Conservation (phyloP, 2,113 vertebrate species). For the Hoplias malabaricus region DNA sequence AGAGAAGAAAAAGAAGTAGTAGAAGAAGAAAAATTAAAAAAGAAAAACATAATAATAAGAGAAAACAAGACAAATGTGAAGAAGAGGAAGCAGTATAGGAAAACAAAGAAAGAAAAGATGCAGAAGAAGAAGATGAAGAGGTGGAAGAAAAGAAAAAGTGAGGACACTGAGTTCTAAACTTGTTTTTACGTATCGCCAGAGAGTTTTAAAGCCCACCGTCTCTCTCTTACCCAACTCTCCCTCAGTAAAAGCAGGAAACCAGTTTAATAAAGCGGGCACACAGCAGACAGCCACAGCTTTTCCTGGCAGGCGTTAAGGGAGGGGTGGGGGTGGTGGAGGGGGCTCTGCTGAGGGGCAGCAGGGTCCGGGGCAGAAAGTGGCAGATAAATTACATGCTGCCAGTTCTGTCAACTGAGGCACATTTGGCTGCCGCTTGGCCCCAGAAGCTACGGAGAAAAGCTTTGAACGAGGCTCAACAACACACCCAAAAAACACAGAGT, state of each 20-base stretch:
- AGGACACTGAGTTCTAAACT: no score
- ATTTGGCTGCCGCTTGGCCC: background rate
- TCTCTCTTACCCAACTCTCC: background rate
- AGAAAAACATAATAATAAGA: no score
- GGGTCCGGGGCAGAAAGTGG: background rate
- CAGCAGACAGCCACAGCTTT: background rate
- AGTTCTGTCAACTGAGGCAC: constrained; percentile 1
- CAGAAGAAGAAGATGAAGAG: no score
- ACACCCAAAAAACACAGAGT: background rate
- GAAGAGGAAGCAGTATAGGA: no score
- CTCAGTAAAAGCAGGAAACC: constrained; percentile 25
- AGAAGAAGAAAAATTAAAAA: no score
- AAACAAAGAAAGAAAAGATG: no score
- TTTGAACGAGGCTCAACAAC: background rate
- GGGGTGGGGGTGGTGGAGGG: background rate
- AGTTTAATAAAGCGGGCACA: constrained; percentile 24
- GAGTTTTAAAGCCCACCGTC: no score
- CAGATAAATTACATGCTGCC: constrained; percentile 18
- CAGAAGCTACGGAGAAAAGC: constrained; percentile 6
- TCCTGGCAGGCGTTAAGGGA: background rate
- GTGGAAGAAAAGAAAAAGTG: no score
- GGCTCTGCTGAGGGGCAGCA: no score
- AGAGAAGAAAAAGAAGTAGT: no score
- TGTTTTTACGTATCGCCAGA: no score
- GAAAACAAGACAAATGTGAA: no score